Base-by-base conservation (phyloP, 2,888 invertebrate genomes). In the Sesia bembeciformis region DNA sequence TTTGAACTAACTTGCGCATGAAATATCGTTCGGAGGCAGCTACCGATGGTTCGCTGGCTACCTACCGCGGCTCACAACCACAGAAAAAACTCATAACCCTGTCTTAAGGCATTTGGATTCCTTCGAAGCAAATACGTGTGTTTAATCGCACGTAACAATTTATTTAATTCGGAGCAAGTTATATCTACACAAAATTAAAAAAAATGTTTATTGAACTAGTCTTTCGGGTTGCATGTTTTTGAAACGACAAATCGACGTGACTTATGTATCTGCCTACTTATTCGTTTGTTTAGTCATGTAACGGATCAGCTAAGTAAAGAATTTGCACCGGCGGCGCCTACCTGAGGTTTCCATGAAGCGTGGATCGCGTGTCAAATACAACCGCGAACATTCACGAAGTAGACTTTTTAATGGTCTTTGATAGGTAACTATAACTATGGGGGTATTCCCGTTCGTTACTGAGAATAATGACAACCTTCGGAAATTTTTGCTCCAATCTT, bases 1-100 rank as follows among this genome's bases (percentile, higher is more conserved):
- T 88, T 88, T 85, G 81, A 88, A 82, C 84, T 81, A 84, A 84
- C 80, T 80, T 83, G 82, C 84, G 85, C 84, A 86, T 81, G 83
- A 83, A 84, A 83, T 79, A 74, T 76, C 71, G 73, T 63, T 67
- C 67, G 74, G 78, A 82, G 76, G 76, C 81, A 79, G 89, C 89
- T 88, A 87, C 89, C 85, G 89, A 81, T 88, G 85, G 87, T 84
- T 88, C 74, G 88, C 86, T 88, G 84, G 78, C 68, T 83, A 87
- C 88, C 87, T 88, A 86, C 88, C 88, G 86, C 84, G 77, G 82
- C 69, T 69, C 60, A 66, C 71, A 65, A 70, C 70, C 74, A 72
- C 71, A 70, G 65, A 78, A 83, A 85, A 84, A 82, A 80, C 73
- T 64, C 70, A 73, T 78, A 76, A 72, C 70, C 78, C 77, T 78